A percentile compares a stretch with the other conserved stretches of the same genome.
Conservation (phyloP, 1,140 invertebrate genomes). For the Cyphomyrmex costatus region DNA sequence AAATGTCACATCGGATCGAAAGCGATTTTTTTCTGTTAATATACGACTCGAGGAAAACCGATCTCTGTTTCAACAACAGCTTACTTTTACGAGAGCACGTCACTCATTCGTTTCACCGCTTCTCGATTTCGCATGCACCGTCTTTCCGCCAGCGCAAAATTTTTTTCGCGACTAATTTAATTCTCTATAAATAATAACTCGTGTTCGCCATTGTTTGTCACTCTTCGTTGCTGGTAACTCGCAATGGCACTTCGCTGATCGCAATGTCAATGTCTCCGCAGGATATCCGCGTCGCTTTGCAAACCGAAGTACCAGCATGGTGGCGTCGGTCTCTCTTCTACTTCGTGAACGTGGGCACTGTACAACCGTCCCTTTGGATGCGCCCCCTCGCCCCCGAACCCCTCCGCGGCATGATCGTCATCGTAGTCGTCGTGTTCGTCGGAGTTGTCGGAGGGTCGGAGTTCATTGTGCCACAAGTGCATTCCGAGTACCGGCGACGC, state of each 20-base stretch:
- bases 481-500: slow-evolving; percentile 76
- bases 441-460: slow-evolving; percentile 78
- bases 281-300: slow-evolving; percentile 66
- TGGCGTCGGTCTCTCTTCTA: slow-evolving; percentile 24
- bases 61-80: slow-evolving; percentile 27
- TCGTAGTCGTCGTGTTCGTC: slow-evolving; percentile 54
- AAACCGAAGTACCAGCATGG: slow-evolving; percentile 41
- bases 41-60: neutral
- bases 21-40: neutral
- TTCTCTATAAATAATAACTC: neutral
- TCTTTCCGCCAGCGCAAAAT: neutral
- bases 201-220: neutral
- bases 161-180: neutral
- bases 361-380: slow-evolving; percentile 46
- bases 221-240: neutral
- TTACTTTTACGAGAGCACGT: slow-evolving; percentile 13
- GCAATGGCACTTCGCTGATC: slow-evolving; percentile 27
- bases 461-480: slow-evolving; percentile 84
- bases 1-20: slow-evolving; percentile 4
- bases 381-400: neutral
- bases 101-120: neutral
- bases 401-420: slow-evolving; percentile 28
- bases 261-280: slow-evolving; percentile 71
- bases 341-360: slow-evolving; percentile 12
- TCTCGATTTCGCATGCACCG: neutral